phyloP scores from a whole-genome alignment of 2,888 invertebrate genomes.

The Rhodophaea formosa region DNA sequence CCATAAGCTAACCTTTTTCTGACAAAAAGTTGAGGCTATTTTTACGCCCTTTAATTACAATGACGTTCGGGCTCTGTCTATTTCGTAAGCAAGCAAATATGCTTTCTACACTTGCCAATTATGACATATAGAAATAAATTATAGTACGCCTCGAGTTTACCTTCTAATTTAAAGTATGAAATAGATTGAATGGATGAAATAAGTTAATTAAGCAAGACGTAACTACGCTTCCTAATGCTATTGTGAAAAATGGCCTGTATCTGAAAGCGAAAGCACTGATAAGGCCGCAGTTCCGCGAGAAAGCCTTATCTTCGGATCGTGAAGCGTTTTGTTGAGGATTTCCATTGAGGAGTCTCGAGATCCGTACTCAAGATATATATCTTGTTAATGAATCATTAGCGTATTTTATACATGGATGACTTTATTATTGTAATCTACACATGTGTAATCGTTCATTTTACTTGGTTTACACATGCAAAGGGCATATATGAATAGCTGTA shows the following conservation, averaged over 20 bases:
- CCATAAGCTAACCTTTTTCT: too few species aligned
- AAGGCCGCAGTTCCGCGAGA: background rate
- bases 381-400: background rate
- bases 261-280: background rate
- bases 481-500: too few species aligned
- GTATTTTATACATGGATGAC: background rate
- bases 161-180: too few species aligned
- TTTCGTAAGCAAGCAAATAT: too few species aligned
- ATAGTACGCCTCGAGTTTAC: too few species aligned
- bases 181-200: background rate
- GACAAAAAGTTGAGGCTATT: too few species aligned
- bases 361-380: background rate
- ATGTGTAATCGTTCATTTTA: too few species aligned
- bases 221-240: background rate
- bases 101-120: too few species aligned
- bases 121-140: too few species aligned
- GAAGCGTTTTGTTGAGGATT: background rate
- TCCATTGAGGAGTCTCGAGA: background rate
- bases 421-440: constrained; percentile 3
- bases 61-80: too few species aligned
- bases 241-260: background rate
- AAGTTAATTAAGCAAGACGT: background rate
- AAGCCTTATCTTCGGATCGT: constrained; percentile 5
- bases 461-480: too few species aligned
- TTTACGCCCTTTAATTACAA: too few species aligned